Conservation (phyloP, 2,888 invertebrate species). For the Deilephila elpenor region DNA sequence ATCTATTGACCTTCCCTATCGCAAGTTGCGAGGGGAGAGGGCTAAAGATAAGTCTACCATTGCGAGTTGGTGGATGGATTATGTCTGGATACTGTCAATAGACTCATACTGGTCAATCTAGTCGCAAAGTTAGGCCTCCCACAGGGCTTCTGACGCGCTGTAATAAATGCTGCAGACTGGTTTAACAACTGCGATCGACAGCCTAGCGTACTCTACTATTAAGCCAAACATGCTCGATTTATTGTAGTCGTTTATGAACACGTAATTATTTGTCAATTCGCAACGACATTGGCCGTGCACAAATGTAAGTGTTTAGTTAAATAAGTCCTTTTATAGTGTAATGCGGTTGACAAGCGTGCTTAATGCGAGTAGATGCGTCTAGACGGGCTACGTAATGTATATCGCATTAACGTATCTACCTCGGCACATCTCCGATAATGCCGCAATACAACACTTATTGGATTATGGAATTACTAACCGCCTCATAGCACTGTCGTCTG, state of each 20-base stretch:
- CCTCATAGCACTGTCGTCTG: not conserved
- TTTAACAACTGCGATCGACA: not conserved
- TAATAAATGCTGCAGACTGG: not conserved
- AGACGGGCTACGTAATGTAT: constrained; percentile 11
- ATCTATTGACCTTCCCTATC: too few species aligned
- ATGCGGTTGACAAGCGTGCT: constrained; percentile 45
- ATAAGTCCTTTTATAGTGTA: constrained; percentile 28
- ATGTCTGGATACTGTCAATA: too few species aligned
- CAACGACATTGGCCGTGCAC: not conserved
- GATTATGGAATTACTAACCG: constrained; percentile 19
- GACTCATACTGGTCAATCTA: too few species aligned
- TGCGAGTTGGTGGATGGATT: too few species aligned
- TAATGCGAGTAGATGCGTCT: constrained; percentile 41
- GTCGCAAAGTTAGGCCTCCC: not conserved
- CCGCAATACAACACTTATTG: constrained; percentile 20
- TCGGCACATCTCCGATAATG: constrained; percentile 7
- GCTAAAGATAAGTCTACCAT: too few species aligned
- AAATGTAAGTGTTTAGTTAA: constrained; percentile 8
- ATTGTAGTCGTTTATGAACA: not conserved
- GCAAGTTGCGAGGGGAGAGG: too few species aligned
- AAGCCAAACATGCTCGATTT: not conserved
- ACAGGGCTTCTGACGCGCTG: not conserved
- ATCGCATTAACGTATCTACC: constrained; percentile 19
- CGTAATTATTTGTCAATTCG: not conserved
- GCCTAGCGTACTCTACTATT: not conserved